Percentiles rank a stretch among this genome's conserved stretches.
Conservation (phyloP, 2,888 invertebrate species). For the Pterobdella sp. region DNA sequence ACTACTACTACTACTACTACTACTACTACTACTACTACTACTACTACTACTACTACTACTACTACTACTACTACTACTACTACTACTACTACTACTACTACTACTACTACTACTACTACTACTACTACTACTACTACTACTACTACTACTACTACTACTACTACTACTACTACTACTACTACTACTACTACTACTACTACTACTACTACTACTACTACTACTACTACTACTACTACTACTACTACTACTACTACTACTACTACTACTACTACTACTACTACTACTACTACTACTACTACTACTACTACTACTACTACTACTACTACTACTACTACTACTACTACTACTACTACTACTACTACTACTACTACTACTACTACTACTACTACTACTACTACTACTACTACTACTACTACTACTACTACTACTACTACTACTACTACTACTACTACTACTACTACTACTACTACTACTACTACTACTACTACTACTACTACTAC, state of each 20-base stretch:
- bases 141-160: constrained; percentile 15
- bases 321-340: constrained; percentile 21
- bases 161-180: constrained; percentile 16
- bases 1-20: constrained; percentile 16
- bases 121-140: constrained; percentile 16
- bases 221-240: constrained; percentile 2
- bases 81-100: constrained; percentile 15
- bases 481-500: constrained; percentile 23
- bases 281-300: constrained; percentile 6
- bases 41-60: constrained; percentile 16
- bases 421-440: constrained; percentile 29
- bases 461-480: constrained; percentile 20
- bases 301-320: constrained; percentile 11
- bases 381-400: constrained; percentile 18
- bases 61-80: constrained; percentile 16
- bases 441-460: constrained; percentile 29
- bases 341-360: constrained; percentile 21
- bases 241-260: neutral
- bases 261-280: constrained; percentile 11
- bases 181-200: constrained; percentile 14
- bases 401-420: constrained; percentile 27
- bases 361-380: constrained; percentile 21
- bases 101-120: constrained; percentile 16
- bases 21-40: constrained; percentile 15
- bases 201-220: neutral